These are phyloP conservation scores for Epizoanthus fatuus DNA, from an alignment of 92 coral and sea anemone species.

Conservation along the genomic window DNA sequence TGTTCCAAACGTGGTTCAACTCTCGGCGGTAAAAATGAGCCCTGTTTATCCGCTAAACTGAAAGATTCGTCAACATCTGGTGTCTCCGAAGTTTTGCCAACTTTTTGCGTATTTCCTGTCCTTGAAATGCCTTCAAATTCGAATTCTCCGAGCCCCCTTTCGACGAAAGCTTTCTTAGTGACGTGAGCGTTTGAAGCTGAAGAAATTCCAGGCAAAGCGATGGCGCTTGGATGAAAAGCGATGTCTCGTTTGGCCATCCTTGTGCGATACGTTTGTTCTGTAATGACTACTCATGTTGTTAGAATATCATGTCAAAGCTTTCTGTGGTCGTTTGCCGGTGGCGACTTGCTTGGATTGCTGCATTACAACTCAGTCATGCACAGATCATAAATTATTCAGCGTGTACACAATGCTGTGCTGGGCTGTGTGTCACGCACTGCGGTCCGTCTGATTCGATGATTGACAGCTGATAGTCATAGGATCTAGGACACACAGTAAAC, in stretches of 20 bases:
- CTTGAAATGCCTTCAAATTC: not conserved
- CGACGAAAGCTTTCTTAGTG: not conserved
- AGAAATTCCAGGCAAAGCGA: constrained; percentile 74
- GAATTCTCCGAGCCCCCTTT: not conserved
- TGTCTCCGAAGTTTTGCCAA: not conserved
- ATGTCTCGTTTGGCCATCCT: constrained; percentile 63
- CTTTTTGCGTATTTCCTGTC: constrained; percentile 5
- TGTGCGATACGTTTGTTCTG: constrained; percentile 10
- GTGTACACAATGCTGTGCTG: not conserved
- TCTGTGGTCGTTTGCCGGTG: constrained; percentile 13
- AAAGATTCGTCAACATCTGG: constrained; percentile 24
- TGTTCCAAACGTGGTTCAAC: constrained; percentile 62
- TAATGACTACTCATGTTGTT: constrained; percentile 39
- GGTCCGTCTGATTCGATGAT: not conserved
- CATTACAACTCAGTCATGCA: constrained; percentile 40
- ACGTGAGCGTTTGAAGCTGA: not conserved
- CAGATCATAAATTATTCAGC: constrained; percentile 39
- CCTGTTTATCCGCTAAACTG: constrained; percentile 68
- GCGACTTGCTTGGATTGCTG: constrained; percentile 3
- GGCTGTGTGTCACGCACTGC: constrained; percentile 15
- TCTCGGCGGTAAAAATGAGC: constrained; percentile 71
- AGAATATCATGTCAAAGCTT: constrained; percentile 22
- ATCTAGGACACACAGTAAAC: not conserved
- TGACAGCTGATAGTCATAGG: constrained; percentile 21
- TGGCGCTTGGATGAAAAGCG: constrained; percentile 64